Evolutionary conservation across 1,140 invertebrate species (phyloP), one percentile per base, ranked within the genome.

Genomic region (Diprion similis): DNA sequence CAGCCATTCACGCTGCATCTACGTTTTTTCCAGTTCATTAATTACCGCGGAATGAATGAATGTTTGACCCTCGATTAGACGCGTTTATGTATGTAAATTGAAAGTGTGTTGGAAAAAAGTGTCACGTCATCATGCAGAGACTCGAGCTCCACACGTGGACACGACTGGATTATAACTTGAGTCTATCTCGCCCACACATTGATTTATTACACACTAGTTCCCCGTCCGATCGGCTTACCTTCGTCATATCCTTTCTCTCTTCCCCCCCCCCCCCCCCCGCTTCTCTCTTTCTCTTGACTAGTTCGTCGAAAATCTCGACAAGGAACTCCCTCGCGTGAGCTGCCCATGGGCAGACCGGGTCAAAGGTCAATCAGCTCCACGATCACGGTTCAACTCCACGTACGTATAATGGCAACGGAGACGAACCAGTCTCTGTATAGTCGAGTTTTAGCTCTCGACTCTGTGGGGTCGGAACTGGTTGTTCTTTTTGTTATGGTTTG

Each of bases 281-380:
- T n/a, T n/a, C n/a, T n/a, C n/a, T n/a, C n/a, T n/a, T n/a, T n/a
- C n/a, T n/a, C 51, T 13, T 59, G 11, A 4, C 11, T 59, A 59
- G 11, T 59, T 59, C 51, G 51, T 59, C 51, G 51, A 59, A 37
- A 59, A 59, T 59, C 51, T 59, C 51, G 51, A 59, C 51, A 9
- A 59, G 51, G 51, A 59, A 59, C 51, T 59, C 51, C 51, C 51
- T 17, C 51, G 51, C 51, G 51, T 9, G 51, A 59, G 51, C 51
- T 17, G 51, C 51, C 51, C 11, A 13, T 13, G n/a, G n/a, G 11
- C 51, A 59, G 51, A 13, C 8, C 11, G 11, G 51, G 51, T 59
- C 51, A 59, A 59, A 59, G 51, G 51, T 59, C 51, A 59, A 59
- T 59, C 51, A 59, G 51, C 51, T 59, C 51, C 51, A 59, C 51